Evolutionary conservation across 2,797 vertebrate genomes (phyloP), one percentile per base, ranked within the genome.

Genomic region (Ctenochaetus hawaiiensis): DNA sequence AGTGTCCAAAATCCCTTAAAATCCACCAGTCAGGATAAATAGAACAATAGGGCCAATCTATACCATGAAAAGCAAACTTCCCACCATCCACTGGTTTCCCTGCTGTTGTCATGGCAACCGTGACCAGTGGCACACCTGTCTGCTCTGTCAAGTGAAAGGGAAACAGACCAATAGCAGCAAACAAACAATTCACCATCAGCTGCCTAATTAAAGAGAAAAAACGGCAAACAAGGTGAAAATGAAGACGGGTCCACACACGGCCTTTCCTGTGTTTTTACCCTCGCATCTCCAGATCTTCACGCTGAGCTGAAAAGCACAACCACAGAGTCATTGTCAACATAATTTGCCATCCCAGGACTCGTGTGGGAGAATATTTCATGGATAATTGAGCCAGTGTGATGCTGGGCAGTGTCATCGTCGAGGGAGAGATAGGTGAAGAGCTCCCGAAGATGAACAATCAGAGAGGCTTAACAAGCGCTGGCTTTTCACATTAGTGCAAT

Each of bases 21-120:
- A n/a, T 26, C 43, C 60, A 49, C 4, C 3, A 13, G 16, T 3
- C 17, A 7, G 45, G 39, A 65, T 54, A 73, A 84, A 85, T 37
- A 62, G 41, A 85, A 81, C 63, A 78, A 86, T 63, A 58, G 75
- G 26, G 13, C 26, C 59, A 51, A 85, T 85, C 72, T 74, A 82
- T 85, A 84, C 52, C 52, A 76, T 67, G 60, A 82, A 53, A 72
- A 69, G 51, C 78, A 83, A 86, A 85, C 80, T 61, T 85, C 34
- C 72, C 39, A 74, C 48, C 58, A 58, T 51, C 61, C 45, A 3
- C 26, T 2, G 9, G 23, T 76, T 51, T 88, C 75, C 62, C 34
- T 70, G 62, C 77, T 83, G 89, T 93, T 86, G 90, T 84, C 85
- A 92, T 83, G 84, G 89, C 70, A 92, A 92, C 92, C 43, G 1